A percentile compares a stretch with the other conserved stretches of the same genome.
These are phyloP conservation scores for Rhodophaea formosa DNA, from an alignment of 2,888 invertebrate species.

Conservation along the genomic window DNA sequence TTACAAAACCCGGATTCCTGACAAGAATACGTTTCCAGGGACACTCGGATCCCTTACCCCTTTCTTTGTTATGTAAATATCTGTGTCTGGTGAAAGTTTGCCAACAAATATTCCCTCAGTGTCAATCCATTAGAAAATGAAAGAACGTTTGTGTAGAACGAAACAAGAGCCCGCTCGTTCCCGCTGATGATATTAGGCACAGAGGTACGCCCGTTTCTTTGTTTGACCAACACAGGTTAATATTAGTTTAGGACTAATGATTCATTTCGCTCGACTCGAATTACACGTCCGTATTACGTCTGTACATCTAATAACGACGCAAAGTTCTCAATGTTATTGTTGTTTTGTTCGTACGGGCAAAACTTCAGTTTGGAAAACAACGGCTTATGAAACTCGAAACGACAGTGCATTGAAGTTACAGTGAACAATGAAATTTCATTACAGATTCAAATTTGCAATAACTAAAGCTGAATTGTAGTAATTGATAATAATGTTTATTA, in stretches of 20 bases:
- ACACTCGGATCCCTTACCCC: constrained; percentile 60
- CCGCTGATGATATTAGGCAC: constrained; percentile 45
- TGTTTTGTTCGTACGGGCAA: constrained; percentile 5
- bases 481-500: constrained; percentile 34
- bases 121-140: constrained; percentile 75
- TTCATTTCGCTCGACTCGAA: constrained; percentile 57
- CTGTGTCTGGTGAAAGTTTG: constrained; percentile 62
- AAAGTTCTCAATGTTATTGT: constrained; percentile 14
- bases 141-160: constrained; percentile 62
- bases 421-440: constrained; percentile 13
- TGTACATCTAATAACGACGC: constrained; percentile 28
- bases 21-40: constrained; percentile 65
- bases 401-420: background rate
- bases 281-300: constrained; percentile 42
- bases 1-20: constrained; percentile 60
- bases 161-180: constrained; percentile 48
- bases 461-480: constrained; percentile 21
- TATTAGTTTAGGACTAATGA: constrained; percentile 74
- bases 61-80: constrained; percentile 75
- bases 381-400: constrained; percentile 7
- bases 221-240: constrained; percentile 60
- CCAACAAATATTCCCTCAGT: constrained; percentile 64
- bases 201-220: constrained; percentile 48
- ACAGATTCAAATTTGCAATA: constrained; percentile 17
- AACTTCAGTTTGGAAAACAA: constrained; percentile 7